Conservation (phyloP, 1,140 invertebrate species). For the Drosophila varians region DNA sequence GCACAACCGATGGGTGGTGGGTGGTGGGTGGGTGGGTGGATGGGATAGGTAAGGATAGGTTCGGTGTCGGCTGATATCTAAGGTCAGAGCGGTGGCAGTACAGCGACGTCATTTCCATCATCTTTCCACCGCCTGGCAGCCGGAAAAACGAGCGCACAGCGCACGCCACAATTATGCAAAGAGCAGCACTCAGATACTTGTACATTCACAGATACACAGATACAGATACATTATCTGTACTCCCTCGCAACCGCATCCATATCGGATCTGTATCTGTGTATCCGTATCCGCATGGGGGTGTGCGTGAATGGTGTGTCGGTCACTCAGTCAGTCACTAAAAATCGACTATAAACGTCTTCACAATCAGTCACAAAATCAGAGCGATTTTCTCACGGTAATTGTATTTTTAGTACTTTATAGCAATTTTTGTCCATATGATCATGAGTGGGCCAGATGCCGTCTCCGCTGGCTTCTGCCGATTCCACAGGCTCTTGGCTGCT, state of each 20-base stretch:
- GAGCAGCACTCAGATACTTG: constrained; percentile 37
- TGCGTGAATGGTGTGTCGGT: constrained; percentile 21
- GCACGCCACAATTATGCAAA: constrained; percentile 66
- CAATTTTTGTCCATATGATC: constrained; percentile 81
- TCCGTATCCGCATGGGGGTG: not conserved
- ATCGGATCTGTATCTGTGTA: not conserved
- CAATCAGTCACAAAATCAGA: constrained; percentile 81
- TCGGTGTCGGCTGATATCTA: constrained; percentile 36
- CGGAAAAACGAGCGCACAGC: constrained; percentile 56
- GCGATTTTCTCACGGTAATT: constrained; percentile 80
- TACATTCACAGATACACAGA: not conserved
- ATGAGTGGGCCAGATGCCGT: constrained; percentile 71
- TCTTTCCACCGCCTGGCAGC: constrained; percentile 45
- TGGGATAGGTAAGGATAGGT: constrained; percentile 5
- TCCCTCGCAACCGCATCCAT: constrained; percentile 23
- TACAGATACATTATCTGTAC: constrained; percentile 11
- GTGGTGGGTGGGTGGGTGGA: constrained; percentile 16
- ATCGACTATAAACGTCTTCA: constrained; percentile 80
- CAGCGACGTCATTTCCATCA: constrained; percentile 61
- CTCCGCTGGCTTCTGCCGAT: constrained; percentile 35
- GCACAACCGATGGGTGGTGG: constrained; percentile 23
- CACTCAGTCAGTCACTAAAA: constrained; percentile 76
- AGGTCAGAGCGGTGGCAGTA: constrained; percentile 40
- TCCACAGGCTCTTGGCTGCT: constrained; percentile 29
- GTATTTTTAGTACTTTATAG: constrained; percentile 83